Evolutionary conservation across 2,797 vertebrate genomes (phyloP).

Genomic region (Kryptopterus vitreolus): DNA sequence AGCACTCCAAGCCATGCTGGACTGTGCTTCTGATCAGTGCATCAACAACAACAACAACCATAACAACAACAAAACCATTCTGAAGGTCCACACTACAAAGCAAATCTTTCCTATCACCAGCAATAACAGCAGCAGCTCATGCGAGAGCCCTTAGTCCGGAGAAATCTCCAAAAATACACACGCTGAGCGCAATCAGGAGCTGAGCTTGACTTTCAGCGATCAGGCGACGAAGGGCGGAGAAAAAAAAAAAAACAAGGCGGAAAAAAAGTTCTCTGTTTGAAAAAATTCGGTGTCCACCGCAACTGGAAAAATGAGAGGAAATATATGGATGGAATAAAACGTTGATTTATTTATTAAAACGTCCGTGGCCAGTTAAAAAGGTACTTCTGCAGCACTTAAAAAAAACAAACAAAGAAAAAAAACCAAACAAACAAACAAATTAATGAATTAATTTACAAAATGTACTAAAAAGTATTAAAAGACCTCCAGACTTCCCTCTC

Average conservation of each 20-base stretch:
- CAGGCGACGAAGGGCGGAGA: background rate
- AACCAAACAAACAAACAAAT: too few relatives aligned
- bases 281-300: background rate
- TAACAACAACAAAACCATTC: background rate
- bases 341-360: too few relatives aligned
- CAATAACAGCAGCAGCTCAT: background rate
- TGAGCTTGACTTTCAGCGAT: background rate
- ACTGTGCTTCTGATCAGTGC: conserved; percentile 4
- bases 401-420: too few relatives aligned
- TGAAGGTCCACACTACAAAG: background rate
- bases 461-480: too few relatives aligned
- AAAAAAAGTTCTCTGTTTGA: background rate
- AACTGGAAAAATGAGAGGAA: background rate
- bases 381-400: too few relatives aligned
- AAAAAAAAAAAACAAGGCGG: too few relatives aligned
- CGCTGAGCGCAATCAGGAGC: conserved; percentile 12
- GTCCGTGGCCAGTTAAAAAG: too few relatives aligned
- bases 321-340: background rate
- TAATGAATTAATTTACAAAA: too few relatives aligned
- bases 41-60: background rate
- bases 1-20: background rate
- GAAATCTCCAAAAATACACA: conserved; percentile 2
- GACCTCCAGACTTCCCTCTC: too few relatives aligned
- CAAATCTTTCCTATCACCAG: background rate
- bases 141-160: background rate